A percentile compares a stretch with the other conserved stretches of the same genome.
Evolutionary conservation across 2,888 invertebrate species (phyloP).

Genomic region (Dyspetes luteomarginatus): DNA sequence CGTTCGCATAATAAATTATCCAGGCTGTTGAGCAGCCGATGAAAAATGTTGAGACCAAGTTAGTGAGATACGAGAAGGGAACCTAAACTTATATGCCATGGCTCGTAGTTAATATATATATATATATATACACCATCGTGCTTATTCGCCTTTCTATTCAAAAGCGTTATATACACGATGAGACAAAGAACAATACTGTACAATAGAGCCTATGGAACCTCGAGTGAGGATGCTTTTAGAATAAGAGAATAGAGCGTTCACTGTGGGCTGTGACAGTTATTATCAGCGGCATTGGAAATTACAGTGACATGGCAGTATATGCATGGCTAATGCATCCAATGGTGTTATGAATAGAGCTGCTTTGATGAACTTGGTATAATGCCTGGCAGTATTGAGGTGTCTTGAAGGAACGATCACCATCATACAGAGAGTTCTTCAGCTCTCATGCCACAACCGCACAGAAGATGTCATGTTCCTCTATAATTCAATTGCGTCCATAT

Average conservation of each 20-base stretch:
- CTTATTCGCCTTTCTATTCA: slow-evolving; percentile 18
- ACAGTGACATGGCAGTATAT: slow-evolving; percentile 24
- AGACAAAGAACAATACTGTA: slow-evolving; percentile 47
- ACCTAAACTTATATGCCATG: slow-evolving; percentile 1
- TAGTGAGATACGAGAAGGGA: not conserved
- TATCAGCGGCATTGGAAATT: slow-evolving; percentile 51
- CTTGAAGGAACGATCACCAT: too few species aligned
- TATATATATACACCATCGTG: not conserved
- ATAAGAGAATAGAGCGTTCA: slow-evolving; percentile 54
- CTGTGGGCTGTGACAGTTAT: slow-evolving; percentile 48
- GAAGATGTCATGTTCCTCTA: too few species aligned
- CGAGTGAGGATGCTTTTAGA: slow-evolving; percentile 39
- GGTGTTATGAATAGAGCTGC: slow-evolving; percentile 50
- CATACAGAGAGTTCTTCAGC: too few species aligned
- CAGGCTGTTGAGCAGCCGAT: not conserved
- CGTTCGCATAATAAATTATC: too few species aligned
- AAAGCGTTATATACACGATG: slow-evolving; percentile 5
- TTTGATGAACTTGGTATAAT: slow-evolving; percentile 49
- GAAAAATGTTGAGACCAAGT: not conserved
- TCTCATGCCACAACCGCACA: too few species aligned
- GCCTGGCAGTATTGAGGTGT: too few species aligned
- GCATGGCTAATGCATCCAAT: slow-evolving; percentile 31
- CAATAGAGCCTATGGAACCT: slow-evolving; percentile 38
- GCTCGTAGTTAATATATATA: slow-evolving; percentile 9
- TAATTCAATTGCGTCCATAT: too few species aligned